Base-by-base conservation (phyloP, 2,888 invertebrate genomes). In the Margaritifera margaritifera region DNA sequence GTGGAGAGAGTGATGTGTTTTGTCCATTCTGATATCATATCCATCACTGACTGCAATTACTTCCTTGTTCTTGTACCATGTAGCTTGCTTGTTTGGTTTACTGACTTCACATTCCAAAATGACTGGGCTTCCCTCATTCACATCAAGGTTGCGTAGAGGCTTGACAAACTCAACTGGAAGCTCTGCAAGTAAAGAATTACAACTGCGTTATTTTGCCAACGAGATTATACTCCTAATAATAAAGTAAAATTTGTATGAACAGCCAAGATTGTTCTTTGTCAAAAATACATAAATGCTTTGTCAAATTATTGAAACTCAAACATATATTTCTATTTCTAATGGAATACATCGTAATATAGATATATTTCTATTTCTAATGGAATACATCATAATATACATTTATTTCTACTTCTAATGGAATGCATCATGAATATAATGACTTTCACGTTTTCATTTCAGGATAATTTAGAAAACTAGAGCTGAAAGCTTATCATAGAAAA, bases 71-170 rank as follows among this genome's bases (percentile, higher is more conserved):
- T 95, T 94, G 91, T 93, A 95, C 97, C 97, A 97, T 86, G 94
- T 94, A 0, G 96, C 96, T 4, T 95, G 91, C 22, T 96, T 96
- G 89, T 97, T 97, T 57, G 97, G 96, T 91, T 97, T 97, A 20
- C 96, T 96, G n/a, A 98, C 91, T 89, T 97, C 97, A 81, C 97
- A 94, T 86, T 96, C 95, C 88, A 98, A 96, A 50, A 93, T 93
- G 1, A 95, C 96, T 81, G 79, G 78, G 51, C 78, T 76, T 61
- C 82, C 81, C 65, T 80, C 81, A 27, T 66, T 72, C 56, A 81
- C 77, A 58, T 74, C 73, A 27, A 80, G 55, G 64, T 85, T 81
- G 71, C 74, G 71, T n/a, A 86, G 79, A 59, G 79, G 76, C 64
- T 78, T 74, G 57, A 81, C 71, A 71, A 86, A 78, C 62, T 84